Base-by-base conservation (phyloP, 2,113 vertebrate genomes). In the Limnothrissa miodon region DNA sequence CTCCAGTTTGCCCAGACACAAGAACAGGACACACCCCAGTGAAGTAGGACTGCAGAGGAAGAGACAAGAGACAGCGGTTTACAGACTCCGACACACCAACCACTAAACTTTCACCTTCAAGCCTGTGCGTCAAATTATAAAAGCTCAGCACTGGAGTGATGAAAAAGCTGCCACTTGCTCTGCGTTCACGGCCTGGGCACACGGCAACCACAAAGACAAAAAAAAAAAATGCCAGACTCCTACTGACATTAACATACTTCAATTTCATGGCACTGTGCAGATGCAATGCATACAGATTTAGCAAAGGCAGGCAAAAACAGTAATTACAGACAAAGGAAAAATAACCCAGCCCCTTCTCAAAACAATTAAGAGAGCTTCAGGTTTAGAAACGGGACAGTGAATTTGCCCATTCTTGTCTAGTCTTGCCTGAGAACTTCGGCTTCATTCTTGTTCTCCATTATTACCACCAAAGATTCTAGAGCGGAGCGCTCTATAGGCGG, bases 11-110 rank as follows among this genome's bases (percentile, higher is more conserved):
- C 81, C 86, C 87, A 89, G 87, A 92, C 89, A 90, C 89, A 88
- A 25, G 36, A 87, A 83, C 79, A 86, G 88, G 87, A 91, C 90
- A 91, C 86, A 90, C 92, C 89, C 78, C 85, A 90, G 90, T 91
- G 88, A 86, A 91, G 88, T 84, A 5, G 85, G 88, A 89, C 91
- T 91, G 90, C 87, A 88, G 90, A 85, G 81, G 42, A 42, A 88
- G 85, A 87, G 70, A 85, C 82, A 56, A 85, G 81, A 78, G n/a
- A 80, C 83, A 66, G 82, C 78, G n/a, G 25, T 36, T 13, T 13
- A 10, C 66, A 74, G 66, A 74, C 66, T 36, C 66, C 5, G 66
- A 74, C 25, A 62, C 59, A 74, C 13, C 25, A 36, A 13, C 29
- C 66, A 74, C 25, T 36, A 39, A 74, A 13, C 66, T 36, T 13